These are phyloP conservation scores for Sceloporus tristichus DNA, from an alignment of 2,113 vertebrate genomes.

Conservation along the genomic window DNA sequence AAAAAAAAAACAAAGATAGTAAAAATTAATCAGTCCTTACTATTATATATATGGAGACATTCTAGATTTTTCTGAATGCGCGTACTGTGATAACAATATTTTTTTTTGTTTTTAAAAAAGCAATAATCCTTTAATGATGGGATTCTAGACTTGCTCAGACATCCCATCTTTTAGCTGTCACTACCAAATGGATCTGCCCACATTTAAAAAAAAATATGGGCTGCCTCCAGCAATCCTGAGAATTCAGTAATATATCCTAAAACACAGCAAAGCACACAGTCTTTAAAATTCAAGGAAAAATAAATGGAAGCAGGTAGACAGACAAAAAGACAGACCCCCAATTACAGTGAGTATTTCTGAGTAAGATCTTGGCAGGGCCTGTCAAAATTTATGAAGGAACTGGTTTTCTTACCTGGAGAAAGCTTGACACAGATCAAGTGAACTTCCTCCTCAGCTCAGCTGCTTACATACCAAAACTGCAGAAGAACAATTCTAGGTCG, in stretches of 20 bases:
- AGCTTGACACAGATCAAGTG: slow-evolving; percentile 67
- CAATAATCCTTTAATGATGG: not conserved
- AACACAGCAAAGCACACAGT: not conserved
- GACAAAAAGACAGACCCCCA: too few relatives aligned
- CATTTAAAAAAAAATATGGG: not conserved
- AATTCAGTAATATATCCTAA: not conserved
- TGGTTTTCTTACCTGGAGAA: slow-evolving; percentile 77
- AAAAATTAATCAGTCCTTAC: not conserved
- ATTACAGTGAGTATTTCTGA: not conserved
- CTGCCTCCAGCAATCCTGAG: not conserved
- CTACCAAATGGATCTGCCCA: not conserved
- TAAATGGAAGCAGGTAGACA: not conserved
- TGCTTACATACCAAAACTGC: slow-evolving; percentile 67
- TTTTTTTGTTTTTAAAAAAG: not conserved
- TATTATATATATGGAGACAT: not conserved
- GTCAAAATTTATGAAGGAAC: slow-evolving; percentile 44
- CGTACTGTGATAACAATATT: not conserved
- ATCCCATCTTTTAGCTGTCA: not conserved
- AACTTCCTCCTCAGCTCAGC: slow-evolving; percentile 76
- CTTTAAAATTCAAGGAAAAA: not conserved
- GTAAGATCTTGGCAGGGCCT: slow-evolving; percentile 36
- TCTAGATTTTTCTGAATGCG: not conserved
- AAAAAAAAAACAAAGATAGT: not conserved
- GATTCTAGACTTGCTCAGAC: not conserved
- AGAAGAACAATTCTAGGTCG: slow-evolving; percentile 74